Percentiles rank a stretch among this genome's conserved stretches.
These are phyloP conservation scores for Megalops cyprinoides DNA, from an alignment of 2,797 vertebrate species.

Conservation along the genomic window DNA sequence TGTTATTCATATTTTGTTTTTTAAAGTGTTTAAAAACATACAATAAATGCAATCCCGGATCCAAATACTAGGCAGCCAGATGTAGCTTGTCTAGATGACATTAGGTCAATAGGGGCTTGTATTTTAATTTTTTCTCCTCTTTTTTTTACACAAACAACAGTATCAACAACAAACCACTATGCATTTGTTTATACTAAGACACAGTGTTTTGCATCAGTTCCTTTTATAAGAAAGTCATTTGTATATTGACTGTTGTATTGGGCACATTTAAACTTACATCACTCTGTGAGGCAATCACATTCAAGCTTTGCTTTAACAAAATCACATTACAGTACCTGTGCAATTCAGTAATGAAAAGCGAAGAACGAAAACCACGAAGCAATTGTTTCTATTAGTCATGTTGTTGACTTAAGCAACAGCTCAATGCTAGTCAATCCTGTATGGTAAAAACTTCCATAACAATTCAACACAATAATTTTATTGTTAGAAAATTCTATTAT, in stretches of 20 bases:
- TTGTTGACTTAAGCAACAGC: neutral
- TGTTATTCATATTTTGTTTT: neutral
- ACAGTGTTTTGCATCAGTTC: neutral
- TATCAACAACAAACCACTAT: neutral
- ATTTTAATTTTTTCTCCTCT: too few species aligned
- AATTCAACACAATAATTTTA: neutral
- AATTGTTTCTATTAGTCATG: neutral
- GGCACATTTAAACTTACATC: neutral
- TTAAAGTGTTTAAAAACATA: neutral
- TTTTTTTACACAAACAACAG: constrained; percentile 1
- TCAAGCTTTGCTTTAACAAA: neutral
- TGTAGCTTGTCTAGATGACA: too few species aligned
- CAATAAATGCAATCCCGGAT: neutral
- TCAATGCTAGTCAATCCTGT: too few species aligned
- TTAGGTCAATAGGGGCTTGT: too few species aligned
- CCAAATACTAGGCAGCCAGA: too few species aligned
- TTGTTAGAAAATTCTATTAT: neutral
- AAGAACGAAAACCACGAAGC: constrained; percentile 12
- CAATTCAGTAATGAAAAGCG: neutral
- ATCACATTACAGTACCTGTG: neutral
- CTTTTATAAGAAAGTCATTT: neutral
- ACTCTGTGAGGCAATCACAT: neutral
- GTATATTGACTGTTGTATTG: neutral
- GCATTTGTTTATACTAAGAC: neutral
- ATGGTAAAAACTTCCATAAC: neutral